A percentile compares a stretch with the other conserved stretches of the same genome.
phyloP scores from a whole-genome alignment of 2,888 invertebrate genomes.

The Cylindroiulus punctatus region DNA sequence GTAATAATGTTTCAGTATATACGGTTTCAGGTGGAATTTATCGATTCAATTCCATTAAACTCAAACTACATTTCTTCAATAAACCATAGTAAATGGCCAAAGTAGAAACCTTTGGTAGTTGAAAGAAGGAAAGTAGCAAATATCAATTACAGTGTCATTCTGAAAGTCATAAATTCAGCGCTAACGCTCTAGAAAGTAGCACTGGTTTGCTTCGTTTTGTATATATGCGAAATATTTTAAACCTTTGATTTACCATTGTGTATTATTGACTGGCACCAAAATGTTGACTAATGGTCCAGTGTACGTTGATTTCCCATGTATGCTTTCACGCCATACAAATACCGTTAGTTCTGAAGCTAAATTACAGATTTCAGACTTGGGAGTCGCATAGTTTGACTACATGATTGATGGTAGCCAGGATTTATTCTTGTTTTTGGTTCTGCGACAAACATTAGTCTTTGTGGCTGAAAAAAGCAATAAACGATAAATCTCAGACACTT shows the following conservation, averaged over 20 bases:
- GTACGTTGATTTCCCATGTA: neutral
- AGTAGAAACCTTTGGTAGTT: neutral
- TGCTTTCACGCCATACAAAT: neutral
- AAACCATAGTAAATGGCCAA: neutral
- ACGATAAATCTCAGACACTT: neutral
- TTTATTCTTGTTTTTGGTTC: constrained; percentile 22
- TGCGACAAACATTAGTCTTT: neutral
- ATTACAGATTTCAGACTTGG: neutral
- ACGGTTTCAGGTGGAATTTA: too few species aligned
- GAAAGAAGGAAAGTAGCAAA: neutral
- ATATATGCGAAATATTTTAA: neutral
- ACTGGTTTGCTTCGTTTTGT: neutral
- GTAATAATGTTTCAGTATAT: too few species aligned
- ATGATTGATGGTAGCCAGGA: neutral
- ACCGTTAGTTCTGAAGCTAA: neutral
- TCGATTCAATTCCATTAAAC: too few species aligned
- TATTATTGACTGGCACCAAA: neutral
- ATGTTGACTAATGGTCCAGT: constrained; percentile 31
- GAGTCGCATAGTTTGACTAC: neutral
- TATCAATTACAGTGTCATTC: neutral
- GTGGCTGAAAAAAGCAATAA: neutral
- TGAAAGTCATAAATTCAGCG: neutral
- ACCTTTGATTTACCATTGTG: neutral
- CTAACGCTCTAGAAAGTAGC: neutral
- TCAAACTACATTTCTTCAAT: too few species aligned